Evolutionary conservation across 2,888 invertebrate species (phyloP).

Genomic region (Chalcosyrphus nemorum): DNA sequence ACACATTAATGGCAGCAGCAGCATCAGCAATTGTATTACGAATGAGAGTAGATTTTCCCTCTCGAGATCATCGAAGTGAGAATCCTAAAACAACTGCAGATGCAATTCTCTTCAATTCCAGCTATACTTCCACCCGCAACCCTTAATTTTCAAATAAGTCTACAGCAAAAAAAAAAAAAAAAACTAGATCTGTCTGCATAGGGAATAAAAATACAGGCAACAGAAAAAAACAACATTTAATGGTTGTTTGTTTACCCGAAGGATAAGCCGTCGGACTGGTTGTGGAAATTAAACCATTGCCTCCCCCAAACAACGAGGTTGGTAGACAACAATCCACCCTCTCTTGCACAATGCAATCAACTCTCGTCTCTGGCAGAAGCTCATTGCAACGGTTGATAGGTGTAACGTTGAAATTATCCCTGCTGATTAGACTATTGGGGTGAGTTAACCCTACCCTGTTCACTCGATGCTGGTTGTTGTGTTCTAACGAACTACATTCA

Average conservation of each 20-base stretch:
- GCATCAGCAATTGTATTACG: slow-evolving; percentile 31
- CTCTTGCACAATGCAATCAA: slow-evolving; percentile 63
- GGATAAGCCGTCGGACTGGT: slow-evolving; percentile 69
- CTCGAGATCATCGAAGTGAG: slow-evolving; percentile 66
- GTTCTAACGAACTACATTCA: slow-evolving; percentile 45
- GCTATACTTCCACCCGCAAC: not conserved
- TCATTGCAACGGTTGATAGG: slow-evolving; percentile 61
- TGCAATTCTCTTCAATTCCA: slow-evolving; percentile 66
- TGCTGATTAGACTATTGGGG: slow-evolving; percentile 54
- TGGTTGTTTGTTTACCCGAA: slow-evolving; percentile 71
- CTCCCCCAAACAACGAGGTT: not conserved
- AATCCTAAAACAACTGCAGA: slow-evolving; percentile 70
- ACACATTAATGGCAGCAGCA: slow-evolving; percentile 24
- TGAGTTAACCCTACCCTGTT: slow-evolving; percentile 1
- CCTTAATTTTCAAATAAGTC: slow-evolving; percentile 61
- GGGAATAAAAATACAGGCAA: slow-evolving; percentile 58
- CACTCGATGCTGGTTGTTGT: slow-evolving; percentile 2
- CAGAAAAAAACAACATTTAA: slow-evolving; percentile 49
- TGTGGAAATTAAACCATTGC: slow-evolving; percentile 67
- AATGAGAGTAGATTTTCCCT: slow-evolving; percentile 43
- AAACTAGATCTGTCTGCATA: slow-evolving; percentile 19
- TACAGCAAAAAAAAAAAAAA: slow-evolving; percentile 13
- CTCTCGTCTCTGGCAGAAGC: slow-evolving; percentile 27
- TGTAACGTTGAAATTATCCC: slow-evolving; percentile 64
- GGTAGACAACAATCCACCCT: slow-evolving; percentile 40